Evolutionary conservation across 2,113 vertebrate genomes (phyloP).

Genomic region (Pleuronectes platessa): DNA sequence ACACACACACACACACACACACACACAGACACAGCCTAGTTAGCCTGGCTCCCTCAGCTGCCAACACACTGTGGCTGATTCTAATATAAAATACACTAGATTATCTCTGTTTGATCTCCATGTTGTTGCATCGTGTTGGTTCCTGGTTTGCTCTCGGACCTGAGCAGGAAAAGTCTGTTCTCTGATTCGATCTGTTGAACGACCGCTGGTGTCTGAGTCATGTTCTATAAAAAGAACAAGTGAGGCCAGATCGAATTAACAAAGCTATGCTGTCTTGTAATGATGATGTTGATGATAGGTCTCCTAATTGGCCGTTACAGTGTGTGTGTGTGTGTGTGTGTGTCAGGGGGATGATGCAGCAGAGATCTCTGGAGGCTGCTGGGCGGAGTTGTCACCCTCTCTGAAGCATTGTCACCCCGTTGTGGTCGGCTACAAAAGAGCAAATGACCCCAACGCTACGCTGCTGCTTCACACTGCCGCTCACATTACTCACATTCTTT

Average conservation of each 20-base stretch:
- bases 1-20: neutral
- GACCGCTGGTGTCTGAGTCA: constrained; percentile 38
- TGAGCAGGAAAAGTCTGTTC: constrained; percentile 1
- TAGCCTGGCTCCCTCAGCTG: neutral
- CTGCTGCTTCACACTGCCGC: constrained; percentile 20
- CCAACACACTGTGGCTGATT: no score
- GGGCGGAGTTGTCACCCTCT: neutral
- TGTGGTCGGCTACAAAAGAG: constrained; percentile 45
- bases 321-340: constrained; percentile 23
- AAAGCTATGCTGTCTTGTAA: constrained; percentile 55
- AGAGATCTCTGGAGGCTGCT: constrained; percentile 1
- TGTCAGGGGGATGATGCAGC: constrained; percentile 22
- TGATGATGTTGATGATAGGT: constrained; percentile 66
- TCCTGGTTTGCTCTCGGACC: no score
- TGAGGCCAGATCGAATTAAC: constrained; percentile 72
- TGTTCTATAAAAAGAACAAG: constrained; percentile 74
- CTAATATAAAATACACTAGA: no score
- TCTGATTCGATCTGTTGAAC: constrained; percentile 50
- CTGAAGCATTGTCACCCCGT: constrained; percentile 28
- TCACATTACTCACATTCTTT: constrained; percentile 61
- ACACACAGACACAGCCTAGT: no score
- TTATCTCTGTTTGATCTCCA: no score
- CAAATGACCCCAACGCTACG: constrained; percentile 2
- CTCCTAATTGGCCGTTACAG: constrained; percentile 59
- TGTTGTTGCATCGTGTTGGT: no score